These are phyloP conservation scores for Molothrus ater DNA, from an alignment of 2,797 vertebrate genomes.

Conservation along the genomic window DNA sequence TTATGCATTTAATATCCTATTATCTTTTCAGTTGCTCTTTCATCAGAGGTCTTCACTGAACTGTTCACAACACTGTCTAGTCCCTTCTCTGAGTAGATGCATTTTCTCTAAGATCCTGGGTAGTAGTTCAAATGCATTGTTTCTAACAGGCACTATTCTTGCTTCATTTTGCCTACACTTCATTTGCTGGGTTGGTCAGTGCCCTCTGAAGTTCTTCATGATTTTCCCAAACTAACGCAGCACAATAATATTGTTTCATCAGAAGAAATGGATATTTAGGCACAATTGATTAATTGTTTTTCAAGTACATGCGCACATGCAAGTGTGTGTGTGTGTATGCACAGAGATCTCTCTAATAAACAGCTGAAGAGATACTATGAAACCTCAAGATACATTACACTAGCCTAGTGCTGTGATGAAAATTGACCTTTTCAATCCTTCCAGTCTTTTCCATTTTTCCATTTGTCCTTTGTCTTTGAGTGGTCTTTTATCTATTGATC, in stretches of 20 bases:
- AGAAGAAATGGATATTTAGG: neutral
- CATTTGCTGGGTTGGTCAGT: neutral
- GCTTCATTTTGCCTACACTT: neutral
- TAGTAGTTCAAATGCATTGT: neutral
- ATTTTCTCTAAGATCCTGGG: neutral
- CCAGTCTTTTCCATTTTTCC: neutral
- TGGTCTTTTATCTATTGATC: conserved; percentile 28
- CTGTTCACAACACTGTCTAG: neutral
- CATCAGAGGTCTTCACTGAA: neutral
- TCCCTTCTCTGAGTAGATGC: neutral
- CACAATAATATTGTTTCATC: neutral
- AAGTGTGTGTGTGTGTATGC: neutral
- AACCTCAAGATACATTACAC: neutral
- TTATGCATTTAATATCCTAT: conserved; percentile 28
- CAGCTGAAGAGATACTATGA: neutral
- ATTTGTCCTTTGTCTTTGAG: conserved; percentile 7
- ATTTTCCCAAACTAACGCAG: neutral
- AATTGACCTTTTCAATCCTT: conserved; percentile 29
- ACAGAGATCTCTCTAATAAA: neutral
- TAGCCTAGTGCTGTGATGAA: neutral
- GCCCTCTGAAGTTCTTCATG: neutral
- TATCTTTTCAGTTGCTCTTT: conserved; percentile 14
- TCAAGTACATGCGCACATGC: neutral
- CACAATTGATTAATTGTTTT: neutral
- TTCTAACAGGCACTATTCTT: neutral